Percentiles rank a stretch among this genome's conserved stretches.
Conservation (phyloP, 2,888 invertebrate species). For the Heteromyza rotundicornis region DNA sequence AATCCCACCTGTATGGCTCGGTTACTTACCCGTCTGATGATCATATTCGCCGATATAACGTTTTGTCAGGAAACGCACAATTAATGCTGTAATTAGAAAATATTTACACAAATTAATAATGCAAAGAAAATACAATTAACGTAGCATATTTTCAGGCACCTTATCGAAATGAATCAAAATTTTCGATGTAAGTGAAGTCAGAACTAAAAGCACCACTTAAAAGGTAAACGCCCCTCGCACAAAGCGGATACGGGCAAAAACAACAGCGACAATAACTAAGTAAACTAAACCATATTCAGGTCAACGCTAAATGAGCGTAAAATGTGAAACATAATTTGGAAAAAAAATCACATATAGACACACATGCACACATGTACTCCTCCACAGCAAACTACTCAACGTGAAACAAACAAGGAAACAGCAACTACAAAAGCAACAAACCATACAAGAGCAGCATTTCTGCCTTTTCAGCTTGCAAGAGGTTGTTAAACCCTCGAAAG, state of each 20-base stretch:
- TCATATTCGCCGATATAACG: constrained; percentile 95
- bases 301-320: constrained; percentile 27
- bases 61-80: constrained; percentile 90
- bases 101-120: constrained; percentile 27
- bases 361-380: background rate
- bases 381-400: background rate
- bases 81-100: constrained; percentile 70
- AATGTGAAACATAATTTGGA: constrained; percentile 9
- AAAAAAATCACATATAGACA: constrained; percentile 15
- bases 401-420: constrained; percentile 4
- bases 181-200: background rate
- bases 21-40: constrained; percentile 84
- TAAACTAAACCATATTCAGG: constrained; percentile 16
- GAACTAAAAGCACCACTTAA: background rate
- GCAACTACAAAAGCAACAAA: background rate
- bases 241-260: background rate
- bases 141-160: background rate
- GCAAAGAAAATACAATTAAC: constrained; percentile 11
- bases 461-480: constrained; percentile 15
- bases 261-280: background rate
- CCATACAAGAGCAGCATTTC: background rate
- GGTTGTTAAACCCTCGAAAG: constrained; percentile 46
- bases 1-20: too few species aligned
- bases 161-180: background rate
- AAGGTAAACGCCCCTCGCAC: background rate